Conservation (phyloP, 2,113 vertebrate genomes). For the Motacilla alba region DNA sequence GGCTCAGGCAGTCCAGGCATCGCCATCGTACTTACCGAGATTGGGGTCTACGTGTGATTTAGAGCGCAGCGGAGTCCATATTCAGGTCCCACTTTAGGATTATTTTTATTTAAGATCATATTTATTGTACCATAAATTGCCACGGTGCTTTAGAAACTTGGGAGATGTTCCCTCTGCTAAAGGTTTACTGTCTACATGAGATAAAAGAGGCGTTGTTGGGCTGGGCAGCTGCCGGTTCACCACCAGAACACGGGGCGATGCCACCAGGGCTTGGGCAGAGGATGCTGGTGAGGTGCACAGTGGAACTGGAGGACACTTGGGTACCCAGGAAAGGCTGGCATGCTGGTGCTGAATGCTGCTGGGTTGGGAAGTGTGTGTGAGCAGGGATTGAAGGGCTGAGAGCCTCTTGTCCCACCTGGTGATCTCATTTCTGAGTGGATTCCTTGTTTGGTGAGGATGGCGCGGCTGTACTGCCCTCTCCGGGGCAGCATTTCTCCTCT, state of each 20-base stretch:
- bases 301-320: neutral
- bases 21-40: neutral
- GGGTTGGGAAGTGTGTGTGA: neutral
- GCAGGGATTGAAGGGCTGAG: neutral
- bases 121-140: neutral
- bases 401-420: neutral
- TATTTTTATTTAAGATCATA: constrained; percentile 4
- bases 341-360: fast-evolving
- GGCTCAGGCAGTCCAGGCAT: neutral
- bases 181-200: neutral
- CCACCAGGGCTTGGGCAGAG: neutral
- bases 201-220: fast-evolving
- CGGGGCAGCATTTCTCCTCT: neutral
- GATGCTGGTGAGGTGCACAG: neutral
- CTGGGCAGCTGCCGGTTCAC: fast-evolving
- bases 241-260: fast-evolving
- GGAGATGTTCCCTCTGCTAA: neutral
- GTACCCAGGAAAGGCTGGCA: neutral
- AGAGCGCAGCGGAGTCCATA: fast-evolving
- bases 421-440: neutral
- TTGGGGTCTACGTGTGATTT: neutral
- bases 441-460: neutral
- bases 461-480: neutral
- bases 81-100: neutral
- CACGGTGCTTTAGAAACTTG: neutral